Conservation (phyloP, 2,113 vertebrate species). For the Actenoides hombroni region DNA sequence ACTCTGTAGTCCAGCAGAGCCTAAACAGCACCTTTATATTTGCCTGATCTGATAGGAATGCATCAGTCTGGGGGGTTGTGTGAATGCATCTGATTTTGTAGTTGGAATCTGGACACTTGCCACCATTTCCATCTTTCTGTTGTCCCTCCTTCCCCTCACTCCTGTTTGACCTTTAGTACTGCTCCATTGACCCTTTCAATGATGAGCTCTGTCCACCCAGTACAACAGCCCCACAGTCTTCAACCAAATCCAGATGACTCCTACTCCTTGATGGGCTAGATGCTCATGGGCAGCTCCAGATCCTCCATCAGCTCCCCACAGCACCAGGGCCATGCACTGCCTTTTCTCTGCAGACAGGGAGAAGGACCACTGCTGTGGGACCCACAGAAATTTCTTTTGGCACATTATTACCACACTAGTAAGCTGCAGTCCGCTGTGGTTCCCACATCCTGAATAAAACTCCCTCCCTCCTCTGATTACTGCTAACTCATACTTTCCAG, state of each 20-base stretch:
- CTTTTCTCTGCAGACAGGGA: not conserved
- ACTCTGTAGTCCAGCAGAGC: not conserved
- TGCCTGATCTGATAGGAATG: not conserved
- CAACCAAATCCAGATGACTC: not conserved
- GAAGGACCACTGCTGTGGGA: not conserved
- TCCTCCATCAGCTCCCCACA: not conserved
- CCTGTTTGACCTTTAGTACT: not conserved
- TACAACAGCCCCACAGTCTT: not conserved
- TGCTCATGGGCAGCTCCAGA: accelerated
- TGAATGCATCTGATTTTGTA: not conserved
- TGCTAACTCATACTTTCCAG: slow-evolving; percentile 62
- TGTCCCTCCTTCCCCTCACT: not conserved
- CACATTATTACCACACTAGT: not conserved
- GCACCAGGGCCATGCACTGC: accelerated
- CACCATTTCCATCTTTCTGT: not conserved
- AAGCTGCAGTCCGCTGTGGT: not conserved
- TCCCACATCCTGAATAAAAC: slow-evolving; percentile 53
- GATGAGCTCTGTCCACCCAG: not conserved
- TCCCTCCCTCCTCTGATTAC: slow-evolving; percentile 42
- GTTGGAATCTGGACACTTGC: not conserved
- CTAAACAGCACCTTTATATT: not conserved
- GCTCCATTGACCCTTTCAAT: not conserved
- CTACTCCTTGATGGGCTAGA: accelerated
- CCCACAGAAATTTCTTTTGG: not conserved
- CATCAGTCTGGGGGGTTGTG: not conserved